Evolutionary conservation across 2,113 vertebrate species (phyloP).

Genomic region (Oreotrochilus melanogaster): DNA sequence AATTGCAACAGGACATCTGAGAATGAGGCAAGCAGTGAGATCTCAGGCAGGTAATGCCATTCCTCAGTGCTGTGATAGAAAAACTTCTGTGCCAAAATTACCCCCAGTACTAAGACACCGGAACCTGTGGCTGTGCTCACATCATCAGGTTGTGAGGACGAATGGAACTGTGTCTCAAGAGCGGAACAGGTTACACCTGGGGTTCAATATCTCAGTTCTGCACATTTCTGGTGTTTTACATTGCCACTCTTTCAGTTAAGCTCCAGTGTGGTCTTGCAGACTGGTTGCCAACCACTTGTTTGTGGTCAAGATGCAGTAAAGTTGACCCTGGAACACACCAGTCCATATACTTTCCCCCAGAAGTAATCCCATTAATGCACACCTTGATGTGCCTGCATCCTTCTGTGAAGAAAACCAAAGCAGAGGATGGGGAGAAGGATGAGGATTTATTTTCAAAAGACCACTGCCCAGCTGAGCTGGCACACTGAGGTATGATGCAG

Average conservation of each 20-base stretch:
- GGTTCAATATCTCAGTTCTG: accelerated
- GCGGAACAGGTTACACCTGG: neutral
- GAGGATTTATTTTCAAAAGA: neutral
- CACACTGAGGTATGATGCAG: neutral
- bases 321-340: accelerated
- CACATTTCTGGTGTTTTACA: neutral
- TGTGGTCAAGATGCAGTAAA: neutral
- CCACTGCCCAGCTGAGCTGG: neutral
- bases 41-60: neutral
- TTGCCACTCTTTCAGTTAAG: neutral
- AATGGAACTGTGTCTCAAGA: neutral
- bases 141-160: neutral
- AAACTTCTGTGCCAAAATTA: neutral
- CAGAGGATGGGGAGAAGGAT: accelerated
- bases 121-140: neutral
- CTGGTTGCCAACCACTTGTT: neutral
- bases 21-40: neutral
- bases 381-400: too few relatives aligned
- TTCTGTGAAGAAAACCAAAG: neutral
- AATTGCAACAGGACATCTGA: neutral
- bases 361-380: accelerated
- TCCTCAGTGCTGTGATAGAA: neutral
- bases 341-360: neutral
- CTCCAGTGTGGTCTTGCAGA: neutral
- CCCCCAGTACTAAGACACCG: accelerated